Evolutionary conservation across 2,113 vertebrate species (phyloP).

Genomic region (Lepus timidus): DNA sequence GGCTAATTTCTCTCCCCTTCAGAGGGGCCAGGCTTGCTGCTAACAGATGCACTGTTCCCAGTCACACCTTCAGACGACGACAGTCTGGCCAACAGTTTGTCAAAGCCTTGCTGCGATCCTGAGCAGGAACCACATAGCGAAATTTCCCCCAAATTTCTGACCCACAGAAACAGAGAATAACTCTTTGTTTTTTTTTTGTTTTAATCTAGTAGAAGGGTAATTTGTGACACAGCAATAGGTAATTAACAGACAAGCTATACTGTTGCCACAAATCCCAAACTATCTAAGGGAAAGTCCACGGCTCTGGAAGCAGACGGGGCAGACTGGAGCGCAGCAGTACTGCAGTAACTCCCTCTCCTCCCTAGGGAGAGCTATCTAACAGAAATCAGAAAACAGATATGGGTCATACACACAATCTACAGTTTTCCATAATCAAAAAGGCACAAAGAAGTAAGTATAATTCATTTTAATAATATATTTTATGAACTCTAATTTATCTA

Average conservation of each 20-base stretch:
- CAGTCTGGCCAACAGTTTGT: neutral
- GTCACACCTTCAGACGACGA: neutral
- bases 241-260: neutral
- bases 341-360: neutral
- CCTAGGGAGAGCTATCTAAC: neutral
- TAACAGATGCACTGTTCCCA: neutral
- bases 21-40: constrained; percentile 30
- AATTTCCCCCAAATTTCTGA: neutral
- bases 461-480: constrained; percentile 53
- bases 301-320: neutral
- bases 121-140: neutral
- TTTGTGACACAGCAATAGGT: neutral
- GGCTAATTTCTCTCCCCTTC: neutral
- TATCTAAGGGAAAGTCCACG: neutral
- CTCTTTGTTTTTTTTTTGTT: neutral
- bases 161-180: neutral
- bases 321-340: neutral
- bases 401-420: neutral
- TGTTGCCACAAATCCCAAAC: neutral
- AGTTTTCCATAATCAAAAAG: neutral
- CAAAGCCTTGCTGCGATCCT: neutral
- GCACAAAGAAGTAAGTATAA: neutral
- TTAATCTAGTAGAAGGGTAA: neutral
- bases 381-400: constrained; percentile 8
- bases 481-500: constrained; percentile 19